Evolutionary conservation across 2,888 invertebrate genomes (phyloP).

Genomic region (Lasioglossum pauxillum): DNA sequence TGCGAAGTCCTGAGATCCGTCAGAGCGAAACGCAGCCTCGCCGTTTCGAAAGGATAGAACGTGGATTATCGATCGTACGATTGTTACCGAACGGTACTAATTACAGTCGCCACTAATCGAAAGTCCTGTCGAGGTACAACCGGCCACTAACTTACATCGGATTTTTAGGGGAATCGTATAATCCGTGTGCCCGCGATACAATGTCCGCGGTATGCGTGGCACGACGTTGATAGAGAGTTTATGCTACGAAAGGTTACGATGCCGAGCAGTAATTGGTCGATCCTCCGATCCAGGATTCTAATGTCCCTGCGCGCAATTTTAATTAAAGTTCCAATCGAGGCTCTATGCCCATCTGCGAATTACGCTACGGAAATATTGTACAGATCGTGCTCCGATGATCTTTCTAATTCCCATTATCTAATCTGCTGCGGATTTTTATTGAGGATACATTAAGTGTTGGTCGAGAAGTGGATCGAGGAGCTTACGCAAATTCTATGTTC

Average conservation of each 20-base stretch:
- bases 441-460: neutral
- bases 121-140: neutral
- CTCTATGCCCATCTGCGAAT: neutral
- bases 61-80: constrained; percentile 18
- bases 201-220: neutral
- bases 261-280: neutral
- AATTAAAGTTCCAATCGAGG: constrained; percentile 1
- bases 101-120: neutral
- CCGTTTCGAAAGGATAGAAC: constrained; percentile 22
- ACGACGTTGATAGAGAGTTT: constrained; percentile 3
- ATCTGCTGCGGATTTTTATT: neutral
- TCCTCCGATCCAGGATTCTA: neutral
- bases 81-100: neutral
- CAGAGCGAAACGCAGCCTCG: constrained; percentile 15
- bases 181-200: neutral
- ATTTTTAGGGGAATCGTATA: constrained; percentile 13
- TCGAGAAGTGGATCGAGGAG: neutral
- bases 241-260: constrained; percentile 3
- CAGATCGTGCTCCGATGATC: neutral
- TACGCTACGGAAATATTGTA: constrained; percentile 41
- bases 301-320: neutral
- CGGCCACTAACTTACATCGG: neutral
- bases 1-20: constrained; percentile 1
- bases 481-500: neutral
- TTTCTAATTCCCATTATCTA: neutral